Conservation (phyloP, 1,140 invertebrate genomes). For the silkworm (Bombyx mori) region DNA sequence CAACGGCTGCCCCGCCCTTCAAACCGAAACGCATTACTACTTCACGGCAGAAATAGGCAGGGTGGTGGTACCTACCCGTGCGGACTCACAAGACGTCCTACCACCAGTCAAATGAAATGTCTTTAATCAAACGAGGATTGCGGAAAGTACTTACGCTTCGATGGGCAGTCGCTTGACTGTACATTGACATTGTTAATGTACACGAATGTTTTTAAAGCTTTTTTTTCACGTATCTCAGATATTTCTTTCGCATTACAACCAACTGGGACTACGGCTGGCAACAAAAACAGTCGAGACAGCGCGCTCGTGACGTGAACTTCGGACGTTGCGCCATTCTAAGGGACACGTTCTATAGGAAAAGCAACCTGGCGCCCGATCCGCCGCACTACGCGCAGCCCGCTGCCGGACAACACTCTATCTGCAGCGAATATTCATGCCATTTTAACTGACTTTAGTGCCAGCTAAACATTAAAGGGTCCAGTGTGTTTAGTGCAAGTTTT, state of each 20-base stretch:
- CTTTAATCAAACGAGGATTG: too few relatives aligned
- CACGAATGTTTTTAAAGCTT: too few relatives aligned
- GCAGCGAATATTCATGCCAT: slow-evolving; percentile 52
- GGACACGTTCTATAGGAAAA: slow-evolving; percentile 56
- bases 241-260: slow-evolving; percentile 33
- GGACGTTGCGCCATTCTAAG: slow-evolving; percentile 49
- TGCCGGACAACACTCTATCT: slow-evolving; percentile 41
- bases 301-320: slow-evolving; percentile 37
- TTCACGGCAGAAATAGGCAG: too few relatives aligned
- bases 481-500: too few relatives aligned
- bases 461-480: background rate
- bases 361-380: slow-evolving; percentile 52
- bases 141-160: too few relatives aligned
- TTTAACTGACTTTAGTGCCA: slow-evolving; percentile 17
- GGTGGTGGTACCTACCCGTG: too few relatives aligned
- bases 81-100: too few relatives aligned
- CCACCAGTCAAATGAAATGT: too few relatives aligned
- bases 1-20: too few relatives aligned
- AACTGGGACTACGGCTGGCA: slow-evolving; percentile 66
- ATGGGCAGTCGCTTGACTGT: too few relatives aligned
- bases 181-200: too few relatives aligned
- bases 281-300: slow-evolving; percentile 32
- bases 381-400: slow-evolving; percentile 42
- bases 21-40: too few relatives aligned
- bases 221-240: slow-evolving; percentile 4